Evolutionary conservation across 2,113 vertebrate genomes (phyloP).

Genomic region (Nesoenas mayeri): DNA sequence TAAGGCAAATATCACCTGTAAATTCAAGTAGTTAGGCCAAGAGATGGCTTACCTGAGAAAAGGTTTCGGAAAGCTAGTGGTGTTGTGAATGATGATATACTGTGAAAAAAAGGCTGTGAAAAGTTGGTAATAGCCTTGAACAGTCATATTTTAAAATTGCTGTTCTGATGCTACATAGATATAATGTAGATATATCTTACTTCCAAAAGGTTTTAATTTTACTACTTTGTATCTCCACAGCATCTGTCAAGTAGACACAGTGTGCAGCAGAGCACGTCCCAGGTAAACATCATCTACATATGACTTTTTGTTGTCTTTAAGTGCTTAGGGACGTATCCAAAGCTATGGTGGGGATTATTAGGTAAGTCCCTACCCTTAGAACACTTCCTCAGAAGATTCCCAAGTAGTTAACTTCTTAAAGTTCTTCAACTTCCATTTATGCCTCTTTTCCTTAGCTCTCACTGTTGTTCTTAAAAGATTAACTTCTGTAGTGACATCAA

Average conservation of each 20-base stretch:
- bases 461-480: not conserved
- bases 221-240: conserved; percentile 74
- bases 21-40: not conserved
- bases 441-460: not conserved
- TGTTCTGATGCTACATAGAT: not conserved
- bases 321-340: not conserved
- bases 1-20: not conserved
- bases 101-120: not conserved
- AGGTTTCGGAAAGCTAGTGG: not conserved
- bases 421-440: not conserved
- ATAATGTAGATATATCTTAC: not conserved
- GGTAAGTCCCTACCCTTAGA: not conserved
- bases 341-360: not conserved
- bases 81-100: not conserved
- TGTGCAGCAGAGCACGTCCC: conserved; percentile 94
- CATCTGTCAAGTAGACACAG: conserved; percentile 96
- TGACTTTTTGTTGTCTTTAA: not conserved
- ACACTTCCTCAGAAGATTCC: not conserved
- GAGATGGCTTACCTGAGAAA: not conserved
- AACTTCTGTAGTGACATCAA: not conserved
- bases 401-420: not conserved
- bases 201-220: conserved; percentile 5
- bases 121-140: not conserved
- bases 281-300: conserved; percentile 76
- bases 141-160: not conserved